Percentiles rank a stretch among this genome's conserved stretches.
Conservation (phyloP, 2,888 invertebrate genomes). For the Cephus nigrinus region DNA sequence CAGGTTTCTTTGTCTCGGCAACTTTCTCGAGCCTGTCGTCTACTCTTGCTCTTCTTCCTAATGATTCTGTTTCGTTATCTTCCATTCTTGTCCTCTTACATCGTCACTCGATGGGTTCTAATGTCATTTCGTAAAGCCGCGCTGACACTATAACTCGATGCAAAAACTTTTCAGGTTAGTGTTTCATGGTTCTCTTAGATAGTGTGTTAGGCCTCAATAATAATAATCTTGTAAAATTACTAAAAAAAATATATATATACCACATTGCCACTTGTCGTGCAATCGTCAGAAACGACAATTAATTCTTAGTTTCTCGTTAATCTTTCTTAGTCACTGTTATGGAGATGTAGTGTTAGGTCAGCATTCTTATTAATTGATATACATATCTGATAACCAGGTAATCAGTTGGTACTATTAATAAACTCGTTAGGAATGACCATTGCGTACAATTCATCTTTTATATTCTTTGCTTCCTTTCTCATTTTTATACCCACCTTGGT, state of each 20-base stretch:
- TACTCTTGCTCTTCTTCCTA: background rate
- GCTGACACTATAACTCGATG: background rate
- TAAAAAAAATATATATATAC: background rate
- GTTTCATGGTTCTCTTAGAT: background rate
- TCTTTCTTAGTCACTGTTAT: background rate
- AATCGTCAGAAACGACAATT: no score
- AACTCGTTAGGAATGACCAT: slow-evolving; percentile 29
- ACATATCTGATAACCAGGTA: slow-evolving; percentile 38
- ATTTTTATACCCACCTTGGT: background rate
- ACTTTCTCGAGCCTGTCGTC: background rate
- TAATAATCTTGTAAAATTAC: background rate
- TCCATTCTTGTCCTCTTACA: background rate
- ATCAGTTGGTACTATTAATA: slow-evolving; percentile 51
- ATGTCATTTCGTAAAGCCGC: background rate
- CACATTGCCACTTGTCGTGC: background rate
- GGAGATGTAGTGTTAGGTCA: slow-evolving; percentile 37
- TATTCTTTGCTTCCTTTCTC: background rate
- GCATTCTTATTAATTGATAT: slow-evolving; percentile 30
- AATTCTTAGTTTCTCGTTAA: background rate
- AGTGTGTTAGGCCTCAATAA: background rate
- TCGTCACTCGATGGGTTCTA: background rate
- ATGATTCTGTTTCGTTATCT: background rate
- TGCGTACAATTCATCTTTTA: background rate
- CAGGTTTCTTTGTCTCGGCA: slow-evolving; percentile 46
- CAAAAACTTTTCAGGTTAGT: background rate